Percentiles rank a stretch among this genome's conserved stretches.
These are phyloP conservation scores for Neocloeon triangulifer DNA, from an alignment of 1,140 invertebrate species.

Conservation along the genomic window DNA sequence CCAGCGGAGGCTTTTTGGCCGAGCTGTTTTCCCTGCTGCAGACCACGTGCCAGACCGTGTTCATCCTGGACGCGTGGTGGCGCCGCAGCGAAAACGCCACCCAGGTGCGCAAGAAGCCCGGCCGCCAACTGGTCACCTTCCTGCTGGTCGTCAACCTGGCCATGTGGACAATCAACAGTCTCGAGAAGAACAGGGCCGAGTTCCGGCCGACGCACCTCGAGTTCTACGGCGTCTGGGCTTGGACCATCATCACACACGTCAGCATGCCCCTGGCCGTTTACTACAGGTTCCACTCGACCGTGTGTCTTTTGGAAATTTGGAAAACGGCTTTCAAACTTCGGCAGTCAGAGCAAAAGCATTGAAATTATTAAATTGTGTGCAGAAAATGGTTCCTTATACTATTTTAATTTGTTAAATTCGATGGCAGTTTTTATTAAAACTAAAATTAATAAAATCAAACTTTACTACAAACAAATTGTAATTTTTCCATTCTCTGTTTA, in stretches of 20 bases:
- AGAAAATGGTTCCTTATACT: too few relatives aligned
- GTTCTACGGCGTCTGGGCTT: constrained; percentile 41
- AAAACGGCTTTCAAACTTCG: constrained; percentile 30
- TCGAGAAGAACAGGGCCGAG: constrained; percentile 36
- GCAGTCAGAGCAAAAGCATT: constrained; percentile 10
- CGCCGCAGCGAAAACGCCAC: constrained; percentile 13
- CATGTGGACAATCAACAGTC: constrained; percentile 30
- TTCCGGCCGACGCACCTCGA: constrained; percentile 36
- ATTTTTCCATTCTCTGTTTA: too few relatives aligned
- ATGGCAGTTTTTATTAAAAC: too few relatives aligned
- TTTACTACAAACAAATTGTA: too few relatives aligned
- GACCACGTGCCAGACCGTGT: constrained; percentile 26
- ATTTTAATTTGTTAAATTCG: too few relatives aligned
- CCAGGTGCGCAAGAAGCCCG: constrained; percentile 18
- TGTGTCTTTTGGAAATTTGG: constrained; percentile 41
- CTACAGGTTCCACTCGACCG: constrained; percentile 42
- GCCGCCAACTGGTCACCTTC: constrained; percentile 25
- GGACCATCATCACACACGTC: constrained; percentile 48
- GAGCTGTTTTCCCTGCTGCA: constrained; percentile 26
- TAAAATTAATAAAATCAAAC: too few relatives aligned
- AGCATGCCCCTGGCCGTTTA: constrained; percentile 48
- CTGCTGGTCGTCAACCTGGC: constrained; percentile 26
- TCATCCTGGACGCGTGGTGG: constrained; percentile 31
- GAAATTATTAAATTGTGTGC: too few relatives aligned
- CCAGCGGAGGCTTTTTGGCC: constrained; percentile 15